A percentile compares a stretch with the other conserved stretches of the same genome.
Evolutionary conservation across 2,797 vertebrate species (phyloP).

Genomic region (Liasis olivaceus): DNA sequence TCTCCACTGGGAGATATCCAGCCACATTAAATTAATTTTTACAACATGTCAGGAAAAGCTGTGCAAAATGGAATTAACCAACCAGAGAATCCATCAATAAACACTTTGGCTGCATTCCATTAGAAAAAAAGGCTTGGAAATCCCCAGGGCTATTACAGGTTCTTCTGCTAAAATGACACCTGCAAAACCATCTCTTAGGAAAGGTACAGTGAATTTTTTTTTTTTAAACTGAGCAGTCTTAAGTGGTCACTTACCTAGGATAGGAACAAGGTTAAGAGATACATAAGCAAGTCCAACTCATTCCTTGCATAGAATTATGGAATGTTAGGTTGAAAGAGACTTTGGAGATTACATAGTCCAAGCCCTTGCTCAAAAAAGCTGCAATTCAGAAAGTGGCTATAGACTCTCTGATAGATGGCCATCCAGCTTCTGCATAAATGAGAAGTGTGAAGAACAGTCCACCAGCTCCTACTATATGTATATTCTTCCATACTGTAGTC

Average conservation of each 20-base stretch:
- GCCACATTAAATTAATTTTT: slow-evolving; percentile 43
- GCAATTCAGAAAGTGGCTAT: too few species aligned
- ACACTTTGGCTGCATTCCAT: slow-evolving; percentile 15
- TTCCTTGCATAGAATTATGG: background rate
- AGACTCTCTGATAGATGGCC: background rate
- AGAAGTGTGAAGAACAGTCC: background rate
- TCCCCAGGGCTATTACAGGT: background rate
- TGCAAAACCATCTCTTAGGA: background rate
- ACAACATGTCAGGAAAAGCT: slow-evolving; percentile 24
- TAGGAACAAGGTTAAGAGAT: background rate
- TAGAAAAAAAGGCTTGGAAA: slow-evolving; percentile 1
- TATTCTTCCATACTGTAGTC: background rate
- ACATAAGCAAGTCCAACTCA: background rate
- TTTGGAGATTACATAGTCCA: background rate
- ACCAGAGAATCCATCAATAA: slow-evolving; percentile 35
- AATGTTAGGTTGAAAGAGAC: background rate
- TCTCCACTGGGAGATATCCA: slow-evolving; percentile 18
- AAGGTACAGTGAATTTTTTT: background rate
- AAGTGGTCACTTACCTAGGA: background rate
- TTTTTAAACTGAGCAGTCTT: background rate
- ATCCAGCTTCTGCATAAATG: background rate
- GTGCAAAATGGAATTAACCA: slow-evolving; percentile 27
- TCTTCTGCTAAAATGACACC: slow-evolving; percentile 7
- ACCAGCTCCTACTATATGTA: background rate
- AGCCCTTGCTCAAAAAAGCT: background rate